A percentile compares a stretch with the other conserved stretches of the same genome.
These are phyloP conservation scores for Ornithoptera priamus DNA, from an alignment of 2,888 invertebrate genomes.

Conservation along the genomic window DNA sequence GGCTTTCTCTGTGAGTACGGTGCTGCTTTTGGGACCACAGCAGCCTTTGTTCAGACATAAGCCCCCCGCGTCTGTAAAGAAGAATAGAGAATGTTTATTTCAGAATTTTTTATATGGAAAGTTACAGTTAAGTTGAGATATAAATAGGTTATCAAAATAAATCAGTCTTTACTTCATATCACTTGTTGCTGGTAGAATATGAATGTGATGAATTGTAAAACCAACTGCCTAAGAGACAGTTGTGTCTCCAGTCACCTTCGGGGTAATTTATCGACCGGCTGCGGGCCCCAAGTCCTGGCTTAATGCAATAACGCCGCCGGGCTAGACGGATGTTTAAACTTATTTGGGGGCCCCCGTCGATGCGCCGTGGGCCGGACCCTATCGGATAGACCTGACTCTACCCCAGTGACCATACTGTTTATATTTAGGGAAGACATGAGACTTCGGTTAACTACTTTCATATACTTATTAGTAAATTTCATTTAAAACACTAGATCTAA, in stretches of 20 bases:
- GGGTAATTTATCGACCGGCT: slow-evolving; percentile 31
- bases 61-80: slow-evolving; percentile 67
- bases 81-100: slow-evolving; percentile 2
- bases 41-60: slow-evolving; percentile 82
- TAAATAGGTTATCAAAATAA: no score
- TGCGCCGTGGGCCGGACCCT: slow-evolving; percentile 18
- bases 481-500: no score
- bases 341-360: slow-evolving; percentile 37
- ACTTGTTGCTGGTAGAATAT: no score
- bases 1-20: slow-evolving; percentile 84
- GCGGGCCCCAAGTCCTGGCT: slow-evolving; percentile 32
- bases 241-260: slow-evolving; percentile 30
- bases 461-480: no score
- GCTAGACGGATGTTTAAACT: slow-evolving; percentile 41
- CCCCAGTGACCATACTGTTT: not conserved
- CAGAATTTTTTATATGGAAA: no score
- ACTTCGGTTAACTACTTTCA: not conserved
- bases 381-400: slow-evolving; percentile 8
- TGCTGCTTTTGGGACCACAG: slow-evolving; percentile 81
- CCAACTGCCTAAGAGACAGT: slow-evolving; percentile 32
- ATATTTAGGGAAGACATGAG: not conserved
- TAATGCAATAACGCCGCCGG: slow-evolving; percentile 40
- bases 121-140: no score
- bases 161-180: no score
- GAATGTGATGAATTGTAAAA: not conserved